Percentiles rank a stretch among this genome's conserved stretches.
Conservation (phyloP, 2,888 invertebrate genomes). For the Temnothorax ravouxi region DNA sequence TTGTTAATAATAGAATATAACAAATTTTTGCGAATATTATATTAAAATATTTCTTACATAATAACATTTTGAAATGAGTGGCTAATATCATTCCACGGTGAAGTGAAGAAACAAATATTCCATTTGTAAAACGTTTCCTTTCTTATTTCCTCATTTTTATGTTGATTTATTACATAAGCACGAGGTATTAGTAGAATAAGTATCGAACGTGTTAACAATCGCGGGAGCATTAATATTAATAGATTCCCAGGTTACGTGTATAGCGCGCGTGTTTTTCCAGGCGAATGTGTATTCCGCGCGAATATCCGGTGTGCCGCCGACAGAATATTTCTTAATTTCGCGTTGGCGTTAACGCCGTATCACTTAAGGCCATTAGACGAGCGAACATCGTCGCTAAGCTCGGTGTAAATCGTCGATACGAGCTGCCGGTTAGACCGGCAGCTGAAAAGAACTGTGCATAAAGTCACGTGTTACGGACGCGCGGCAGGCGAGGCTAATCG, state of each 20-base stretch:
- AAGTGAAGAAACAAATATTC: neutral
- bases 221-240: slow-evolving; percentile 44
- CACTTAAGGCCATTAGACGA: slow-evolving; percentile 32
- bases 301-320: slow-evolving; percentile 10
- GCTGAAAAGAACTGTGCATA: slow-evolving; percentile 32
- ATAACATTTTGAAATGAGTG: neutral
- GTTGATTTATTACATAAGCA: slow-evolving; percentile 20
- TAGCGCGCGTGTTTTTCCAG: slow-evolving; percentile 18
- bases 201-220: slow-evolving; percentile 45
- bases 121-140: neutral
- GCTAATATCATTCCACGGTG: neutral
- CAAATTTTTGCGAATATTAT: neutral
- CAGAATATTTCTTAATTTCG: slow-evolving; percentile 40
- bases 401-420: slow-evolving; percentile 16
- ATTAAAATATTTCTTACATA: neutral
- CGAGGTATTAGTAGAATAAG: neutral
- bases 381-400: slow-evolving; percentile 13
- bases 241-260: neutral
- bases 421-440: slow-evolving; percentile 25
- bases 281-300: neutral
- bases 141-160: neutral
- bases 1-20: neutral
- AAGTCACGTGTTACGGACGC: slow-evolving; percentile 39
- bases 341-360: slow-evolving; percentile 16
- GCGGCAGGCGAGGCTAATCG: slow-evolving; percentile 27